phyloP scores from a whole-genome alignment of 2,113 vertebrate genomes.

The Morone saxatilis region DNA sequence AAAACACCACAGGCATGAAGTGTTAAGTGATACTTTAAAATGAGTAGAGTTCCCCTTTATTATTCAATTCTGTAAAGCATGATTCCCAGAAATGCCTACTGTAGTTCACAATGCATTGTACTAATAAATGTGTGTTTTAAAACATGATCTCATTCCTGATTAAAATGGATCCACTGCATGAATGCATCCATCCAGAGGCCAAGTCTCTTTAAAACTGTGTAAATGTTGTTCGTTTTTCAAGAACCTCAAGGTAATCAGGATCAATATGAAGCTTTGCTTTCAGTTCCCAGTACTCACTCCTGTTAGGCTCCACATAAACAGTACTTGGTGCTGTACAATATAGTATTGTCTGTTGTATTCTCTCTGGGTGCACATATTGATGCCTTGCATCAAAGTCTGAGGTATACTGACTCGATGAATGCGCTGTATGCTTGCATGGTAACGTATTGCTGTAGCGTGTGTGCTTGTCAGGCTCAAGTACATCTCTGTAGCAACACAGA shows the following conservation, averaged over 20 bases:
- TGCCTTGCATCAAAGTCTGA: slow-evolving; percentile 93
- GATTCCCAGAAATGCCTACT: slow-evolving; percentile 28
- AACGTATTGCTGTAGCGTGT: slow-evolving; percentile 86
- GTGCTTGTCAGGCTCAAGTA: slow-evolving; percentile 91
- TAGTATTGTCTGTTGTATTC: slow-evolving; percentile 93
- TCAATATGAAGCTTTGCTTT: slow-evolving; percentile 98
- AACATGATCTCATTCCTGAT: slow-evolving; percentile 44
- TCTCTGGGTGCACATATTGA: slow-evolving; percentile 91
- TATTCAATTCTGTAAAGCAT: slow-evolving; percentile 37
- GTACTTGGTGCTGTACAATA: slow-evolving; percentile 93
- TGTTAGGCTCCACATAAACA: slow-evolving; percentile 94
- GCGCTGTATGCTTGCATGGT: slow-evolving; percentile 91
- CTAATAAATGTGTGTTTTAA: slow-evolving; percentile 31
- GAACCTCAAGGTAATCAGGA: slow-evolving; percentile 99
- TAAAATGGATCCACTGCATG: slow-evolving; percentile 30
- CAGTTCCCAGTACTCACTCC: slow-evolving; percentile 97
- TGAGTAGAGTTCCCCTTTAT: slow-evolving; percentile 40
- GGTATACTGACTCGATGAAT: slow-evolving; percentile 88
- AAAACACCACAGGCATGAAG: slow-evolving; percentile 50
- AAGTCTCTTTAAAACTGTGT: slow-evolving; percentile 92
- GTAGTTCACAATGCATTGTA: slow-evolving; percentile 32
- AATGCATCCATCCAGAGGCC: slow-evolving; percentile 5
- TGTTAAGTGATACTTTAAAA: slow-evolving; percentile 62
- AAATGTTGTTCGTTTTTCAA: slow-evolving; percentile 98
- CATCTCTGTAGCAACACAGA: slow-evolving; percentile 91